A percentile compares a stretch with the other conserved stretches of the same genome.
Evolutionary conservation across 2,113 vertebrate genomes (phyloP).

Genomic region (Megalops atlanticus): DNA sequence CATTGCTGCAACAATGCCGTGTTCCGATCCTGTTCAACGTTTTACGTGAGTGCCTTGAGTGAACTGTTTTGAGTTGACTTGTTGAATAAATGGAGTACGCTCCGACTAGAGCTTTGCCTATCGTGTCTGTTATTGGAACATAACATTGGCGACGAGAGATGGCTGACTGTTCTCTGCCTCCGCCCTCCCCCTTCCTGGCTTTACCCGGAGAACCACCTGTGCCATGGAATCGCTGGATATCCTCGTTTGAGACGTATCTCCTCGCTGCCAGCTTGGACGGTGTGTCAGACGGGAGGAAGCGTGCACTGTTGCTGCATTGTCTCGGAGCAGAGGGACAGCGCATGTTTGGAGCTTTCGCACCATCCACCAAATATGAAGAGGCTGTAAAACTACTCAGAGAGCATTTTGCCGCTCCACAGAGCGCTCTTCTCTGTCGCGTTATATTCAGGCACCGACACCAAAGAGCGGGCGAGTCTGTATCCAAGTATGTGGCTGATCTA

Average conservation of each 20-base stretch:
- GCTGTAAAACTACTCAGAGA: neutral
- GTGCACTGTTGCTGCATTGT: neutral
- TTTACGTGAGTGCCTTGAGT: no score
- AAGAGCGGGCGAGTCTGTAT: neutral
- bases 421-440: neutral
- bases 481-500: neutral
- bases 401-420: neutral
- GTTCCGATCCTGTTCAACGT: no score
- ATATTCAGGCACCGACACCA: neutral
- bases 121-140: no score
- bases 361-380: neutral
- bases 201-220: neutral
- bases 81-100: no score
- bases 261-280: neutral
- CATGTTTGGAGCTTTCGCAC: neutral
- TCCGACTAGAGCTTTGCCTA: no score
- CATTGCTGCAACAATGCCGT: no score
- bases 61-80: no score
- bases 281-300: neutral
- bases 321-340: slow-evolving; percentile 7
- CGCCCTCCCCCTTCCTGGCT: no score
- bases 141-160: no score
- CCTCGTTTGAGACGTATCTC: neutral
- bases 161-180: no score
- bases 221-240: neutral